A percentile compares a stretch with the other conserved stretches of the same genome.
Evolutionary conservation across 2,113 vertebrate species (phyloP).

Genomic region (Scartelaos histophorus): DNA sequence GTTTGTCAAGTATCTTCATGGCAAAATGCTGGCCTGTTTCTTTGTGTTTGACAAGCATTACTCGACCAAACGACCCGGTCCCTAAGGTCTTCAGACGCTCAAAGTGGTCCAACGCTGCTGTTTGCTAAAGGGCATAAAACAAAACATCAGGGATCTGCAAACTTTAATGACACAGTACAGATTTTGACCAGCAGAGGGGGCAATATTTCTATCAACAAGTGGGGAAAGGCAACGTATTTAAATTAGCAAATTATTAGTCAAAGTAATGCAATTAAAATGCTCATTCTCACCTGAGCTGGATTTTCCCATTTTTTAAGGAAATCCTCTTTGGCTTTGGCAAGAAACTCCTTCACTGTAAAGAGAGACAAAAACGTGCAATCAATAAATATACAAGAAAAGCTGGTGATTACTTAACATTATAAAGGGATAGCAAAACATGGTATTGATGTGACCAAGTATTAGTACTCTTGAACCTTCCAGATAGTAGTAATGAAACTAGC

Average conservation of each 20-base stretch:
- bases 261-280: no score
- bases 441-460: no score
- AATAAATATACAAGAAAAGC: background rate
- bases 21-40: slow-evolving; percentile 87
- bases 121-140: slow-evolving; percentile 78
- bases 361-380: background rate
- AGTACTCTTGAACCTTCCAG: background rate
- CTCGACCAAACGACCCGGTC: slow-evolving; percentile 91
- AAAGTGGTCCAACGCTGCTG: slow-evolving; percentile 88
- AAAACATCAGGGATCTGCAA: background rate
- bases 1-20: slow-evolving; percentile 97
- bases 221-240: background rate
- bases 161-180: background rate
- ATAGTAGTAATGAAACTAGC: background rate
- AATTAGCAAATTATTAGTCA: no score
- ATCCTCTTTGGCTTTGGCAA: slow-evolving; percentile 96
- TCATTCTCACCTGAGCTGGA: slow-evolving; percentile 80
- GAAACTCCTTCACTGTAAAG: slow-evolving; percentile 89
- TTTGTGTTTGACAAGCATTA: slow-evolving; percentile 93
- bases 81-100: slow-evolving; percentile 92
- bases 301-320: slow-evolving; percentile 96
- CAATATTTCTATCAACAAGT: slow-evolving; percentile 21
- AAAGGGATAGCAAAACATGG: no score
- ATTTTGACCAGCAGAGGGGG: slow-evolving; percentile 69
- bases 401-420: background rate